phyloP scores from a whole-genome alignment of 1,140 invertebrate species.

The Idris sp. region DNA sequence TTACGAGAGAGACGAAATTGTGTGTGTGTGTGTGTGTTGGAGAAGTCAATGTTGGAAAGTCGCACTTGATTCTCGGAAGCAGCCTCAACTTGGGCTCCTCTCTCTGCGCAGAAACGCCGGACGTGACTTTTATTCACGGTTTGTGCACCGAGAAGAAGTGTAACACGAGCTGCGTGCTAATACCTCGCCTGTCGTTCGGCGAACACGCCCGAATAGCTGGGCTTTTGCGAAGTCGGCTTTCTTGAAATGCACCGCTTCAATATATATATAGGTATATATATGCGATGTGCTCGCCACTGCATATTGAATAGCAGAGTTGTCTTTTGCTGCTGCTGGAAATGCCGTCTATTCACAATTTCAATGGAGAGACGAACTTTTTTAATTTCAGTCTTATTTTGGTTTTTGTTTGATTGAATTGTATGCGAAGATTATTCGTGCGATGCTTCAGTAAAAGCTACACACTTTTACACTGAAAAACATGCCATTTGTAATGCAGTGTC shows the following conservation, averaged over 20 bases:
- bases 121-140: conserved; percentile 64
- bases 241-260: conserved; percentile 59
- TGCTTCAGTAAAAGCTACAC: conserved; percentile 35
- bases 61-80: conserved; percentile 40
- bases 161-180: conserved; percentile 62
- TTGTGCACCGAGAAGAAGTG: conserved; percentile 61
- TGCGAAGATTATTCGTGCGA: conserved; percentile 43
- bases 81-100: conserved; percentile 62
- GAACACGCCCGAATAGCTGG: conserved; percentile 48
- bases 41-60: conserved; percentile 47
- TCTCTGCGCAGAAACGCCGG: conserved; percentile 42
- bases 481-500: conserved; percentile 14
- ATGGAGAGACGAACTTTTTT: conserved; percentile 39
- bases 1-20: too few relatives aligned
- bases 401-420: conserved; percentile 52
- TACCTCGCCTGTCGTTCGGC: conserved; percentile 52
- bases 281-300: conserved; percentile 49
- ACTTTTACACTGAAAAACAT: conserved; percentile 26
- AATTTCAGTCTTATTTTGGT: conserved; percentile 35
- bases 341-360: conserved; percentile 49
- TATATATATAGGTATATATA: too few relatives aligned
- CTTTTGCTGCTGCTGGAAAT: conserved; percentile 42
- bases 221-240: conserved; percentile 58
- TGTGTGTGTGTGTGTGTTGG: too few relatives aligned
- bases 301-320: conserved; percentile 57